phyloP scores from a whole-genome alignment of 37 sponge, comb jelly and placozoan species.

The Chondrosia reniformis region DNA sequence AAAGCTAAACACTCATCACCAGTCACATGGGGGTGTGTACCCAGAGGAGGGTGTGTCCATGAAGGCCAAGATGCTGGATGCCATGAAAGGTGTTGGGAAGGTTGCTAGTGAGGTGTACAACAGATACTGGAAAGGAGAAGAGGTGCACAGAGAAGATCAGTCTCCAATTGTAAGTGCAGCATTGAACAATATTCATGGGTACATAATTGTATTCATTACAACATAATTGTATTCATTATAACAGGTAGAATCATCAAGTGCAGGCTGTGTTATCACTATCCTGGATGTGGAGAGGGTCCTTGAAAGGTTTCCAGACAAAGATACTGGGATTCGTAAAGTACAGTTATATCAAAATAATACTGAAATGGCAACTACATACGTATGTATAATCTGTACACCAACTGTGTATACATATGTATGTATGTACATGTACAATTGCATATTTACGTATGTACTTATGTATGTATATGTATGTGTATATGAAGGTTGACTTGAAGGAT shows the following conservation, averaged over 20 bases:
- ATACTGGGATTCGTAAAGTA: neutral
- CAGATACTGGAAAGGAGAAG: neutral
- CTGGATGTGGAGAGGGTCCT: conserved; percentile 20
- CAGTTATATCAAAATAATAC: neutral
- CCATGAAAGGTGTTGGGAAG: neutral
- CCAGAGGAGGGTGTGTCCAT: conserved; percentile 43
- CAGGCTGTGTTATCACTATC: conserved; percentile 35
- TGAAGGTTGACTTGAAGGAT: conserved; percentile 57
- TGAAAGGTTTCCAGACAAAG: neutral
- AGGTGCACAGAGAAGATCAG: neutral
- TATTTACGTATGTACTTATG: no score
- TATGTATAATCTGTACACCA: neutral
- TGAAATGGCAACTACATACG: neutral
- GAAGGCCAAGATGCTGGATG: conserved; percentile 31
- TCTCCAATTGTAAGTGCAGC: no score
- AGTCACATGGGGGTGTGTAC: conserved; percentile 72
- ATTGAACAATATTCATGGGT: no score
- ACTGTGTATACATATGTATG: neutral
- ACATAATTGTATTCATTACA: no score
- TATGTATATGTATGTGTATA: no score
- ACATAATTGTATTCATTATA: no score
- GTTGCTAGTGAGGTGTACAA: neutral
- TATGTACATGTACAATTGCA: neutral
- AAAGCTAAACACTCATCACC: conserved; percentile 54
- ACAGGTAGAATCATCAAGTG: neutral